These are phyloP conservation scores for Myiotriccus ornatus DNA, from an alignment of 2,797 vertebrate species.

Conservation along the genomic window DNA sequence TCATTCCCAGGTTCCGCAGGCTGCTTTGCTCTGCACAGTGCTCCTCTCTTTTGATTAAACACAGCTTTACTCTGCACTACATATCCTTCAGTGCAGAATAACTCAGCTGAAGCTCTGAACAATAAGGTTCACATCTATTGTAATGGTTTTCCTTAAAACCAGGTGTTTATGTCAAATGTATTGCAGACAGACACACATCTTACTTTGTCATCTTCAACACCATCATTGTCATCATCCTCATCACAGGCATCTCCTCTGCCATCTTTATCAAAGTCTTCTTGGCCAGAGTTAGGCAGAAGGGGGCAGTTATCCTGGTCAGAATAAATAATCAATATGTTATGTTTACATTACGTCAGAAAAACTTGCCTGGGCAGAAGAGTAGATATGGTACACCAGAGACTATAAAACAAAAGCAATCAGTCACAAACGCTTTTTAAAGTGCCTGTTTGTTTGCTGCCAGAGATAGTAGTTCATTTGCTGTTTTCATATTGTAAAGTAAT, in stretches of 20 bases:
- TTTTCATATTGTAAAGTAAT: background rate
- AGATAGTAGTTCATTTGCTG: conserved; percentile 3
- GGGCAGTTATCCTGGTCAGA: conserved; percentile 92
- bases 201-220: conserved; percentile 92
- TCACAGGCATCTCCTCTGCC: conserved; percentile 96
- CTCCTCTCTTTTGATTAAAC: background rate
- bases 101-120: background rate
- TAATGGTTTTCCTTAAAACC: background rate
- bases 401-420: background rate
- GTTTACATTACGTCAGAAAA: background rate
- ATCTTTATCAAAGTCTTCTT: conserved; percentile 97
- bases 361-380: background rate
- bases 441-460: background rate
- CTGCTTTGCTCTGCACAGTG: background rate
- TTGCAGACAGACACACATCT: conserved; percentile 20
- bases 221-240: conserved; percentile 95
- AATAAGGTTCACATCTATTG: background rate
- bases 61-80: background rate
- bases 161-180: background rate
- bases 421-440: background rate
- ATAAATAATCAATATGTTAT: background rate
- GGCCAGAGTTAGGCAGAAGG: conserved; percentile 93
- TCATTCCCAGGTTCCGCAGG: background rate
- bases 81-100: background rate
- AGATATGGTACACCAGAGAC: background rate